Evolutionary conservation across 1,140 invertebrate species (phyloP).

Genomic region (Papilio aristodemus): DNA sequence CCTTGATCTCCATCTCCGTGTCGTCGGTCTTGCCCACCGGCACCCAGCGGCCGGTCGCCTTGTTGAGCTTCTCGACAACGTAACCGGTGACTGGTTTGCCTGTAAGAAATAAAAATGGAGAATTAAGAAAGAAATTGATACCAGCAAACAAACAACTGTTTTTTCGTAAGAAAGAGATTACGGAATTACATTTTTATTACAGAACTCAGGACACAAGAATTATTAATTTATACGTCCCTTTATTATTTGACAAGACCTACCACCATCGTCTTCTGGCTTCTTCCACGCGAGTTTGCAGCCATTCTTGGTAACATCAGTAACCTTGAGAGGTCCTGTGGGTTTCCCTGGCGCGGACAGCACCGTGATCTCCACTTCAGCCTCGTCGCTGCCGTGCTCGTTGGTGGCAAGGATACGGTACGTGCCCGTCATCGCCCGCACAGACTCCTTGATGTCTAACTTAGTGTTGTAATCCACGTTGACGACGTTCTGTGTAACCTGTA

Average conservation of each 20-base stretch:
- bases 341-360: constrained; percentile 92
- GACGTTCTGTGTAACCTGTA: constrained; percentile 83
- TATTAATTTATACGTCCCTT: no score
- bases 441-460: constrained; percentile 92
- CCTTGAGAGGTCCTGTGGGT: constrained; percentile 95
- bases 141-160: background rate
- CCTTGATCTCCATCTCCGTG: constrained; percentile 94
- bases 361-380: constrained; percentile 95
- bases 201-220: background rate
- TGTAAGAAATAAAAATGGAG: no score
- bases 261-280: constrained; percentile 98
- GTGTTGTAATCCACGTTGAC: constrained; percentile 97
- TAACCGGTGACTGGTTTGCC: constrained; percentile 95
- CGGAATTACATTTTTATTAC: background rate
- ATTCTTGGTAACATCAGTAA: constrained; percentile 94
- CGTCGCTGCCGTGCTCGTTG: constrained; percentile 95
- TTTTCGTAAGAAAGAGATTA: background rate
- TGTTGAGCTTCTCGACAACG: constrained; percentile 97
- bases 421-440: constrained; percentile 91
- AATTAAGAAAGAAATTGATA: no score
- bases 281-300: constrained; percentile 96
- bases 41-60: constrained; percentile 95
- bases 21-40: constrained; percentile 93
- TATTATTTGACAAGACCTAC: constrained; percentile 64
- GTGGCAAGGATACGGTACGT: constrained; percentile 95